These are phyloP conservation scores for Antheraea pernyi DNA, from an alignment of 1,140 invertebrate species.

Conservation along the genomic window DNA sequence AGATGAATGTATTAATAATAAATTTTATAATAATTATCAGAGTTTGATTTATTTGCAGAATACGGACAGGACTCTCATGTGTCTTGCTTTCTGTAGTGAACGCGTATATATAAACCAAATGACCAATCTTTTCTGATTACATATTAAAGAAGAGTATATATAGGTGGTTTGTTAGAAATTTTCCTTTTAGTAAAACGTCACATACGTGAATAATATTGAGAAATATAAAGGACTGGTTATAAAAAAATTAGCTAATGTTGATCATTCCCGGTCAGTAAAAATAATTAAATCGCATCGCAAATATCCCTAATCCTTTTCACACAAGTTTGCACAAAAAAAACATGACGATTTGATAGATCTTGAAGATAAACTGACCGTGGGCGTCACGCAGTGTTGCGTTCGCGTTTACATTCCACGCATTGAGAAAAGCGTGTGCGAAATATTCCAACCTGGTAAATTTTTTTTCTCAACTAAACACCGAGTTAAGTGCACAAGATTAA, in stretches of 20 bases:
- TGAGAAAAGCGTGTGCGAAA: constrained; percentile 51
- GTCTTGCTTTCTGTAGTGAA: no score
- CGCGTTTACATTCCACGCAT: constrained; percentile 38
- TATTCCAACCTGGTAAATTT: constrained; percentile 30
- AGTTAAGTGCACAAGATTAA: constrained; percentile 48
- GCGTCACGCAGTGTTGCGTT: constrained; percentile 43
- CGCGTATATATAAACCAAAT: no score
- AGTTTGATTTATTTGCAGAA: neutral
- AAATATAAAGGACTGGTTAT: no score
- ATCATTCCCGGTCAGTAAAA: neutral
- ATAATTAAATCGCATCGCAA: constrained; percentile 21
- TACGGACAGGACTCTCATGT: neutral
- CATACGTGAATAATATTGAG: no score
- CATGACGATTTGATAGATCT: constrained; percentile 52
- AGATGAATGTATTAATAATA: neutral
- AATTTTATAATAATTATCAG: neutral
- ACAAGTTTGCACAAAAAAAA: constrained; percentile 44
- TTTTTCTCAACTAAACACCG: constrained; percentile 44
- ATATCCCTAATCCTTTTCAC: constrained; percentile 44
- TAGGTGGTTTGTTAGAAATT: no score
- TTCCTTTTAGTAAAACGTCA: no score
- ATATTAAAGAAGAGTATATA: no score
- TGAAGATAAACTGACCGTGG: constrained; percentile 36
- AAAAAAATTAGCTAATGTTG: no score
- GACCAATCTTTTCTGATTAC: no score